Conservation (phyloP, 2,888 invertebrate genomes). For the Galerucella nymphaeae region DNA sequence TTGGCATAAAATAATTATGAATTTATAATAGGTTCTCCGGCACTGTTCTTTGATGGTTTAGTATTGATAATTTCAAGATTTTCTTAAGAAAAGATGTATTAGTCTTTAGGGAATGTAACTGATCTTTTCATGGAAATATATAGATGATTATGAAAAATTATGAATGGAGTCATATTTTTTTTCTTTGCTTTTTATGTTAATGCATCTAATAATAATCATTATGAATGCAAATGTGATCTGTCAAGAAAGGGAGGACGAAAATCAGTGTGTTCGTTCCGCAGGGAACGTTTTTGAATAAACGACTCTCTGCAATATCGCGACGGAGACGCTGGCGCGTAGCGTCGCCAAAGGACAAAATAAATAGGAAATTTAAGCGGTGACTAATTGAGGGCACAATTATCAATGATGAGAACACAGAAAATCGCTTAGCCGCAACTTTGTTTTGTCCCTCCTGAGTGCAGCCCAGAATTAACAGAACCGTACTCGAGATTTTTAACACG, state of each 20-base stretch:
- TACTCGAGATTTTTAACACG: too few relatives aligned
- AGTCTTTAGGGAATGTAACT: too few relatives aligned
- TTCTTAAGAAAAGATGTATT: too few relatives aligned
- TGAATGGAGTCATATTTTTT: too few relatives aligned
- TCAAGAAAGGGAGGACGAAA: neutral
- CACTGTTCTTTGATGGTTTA: too few relatives aligned
- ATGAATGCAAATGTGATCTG: neutral
- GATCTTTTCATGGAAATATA: too few relatives aligned
- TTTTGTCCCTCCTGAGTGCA: slow-evolving; percentile 41
- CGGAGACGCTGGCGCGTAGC: slow-evolving; percentile 20
- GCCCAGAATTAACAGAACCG: slow-evolving; percentile 19
- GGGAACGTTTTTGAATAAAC: slow-evolving; percentile 18
- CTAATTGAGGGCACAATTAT: slow-evolving; percentile 60
- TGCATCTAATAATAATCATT: too few relatives aligned
- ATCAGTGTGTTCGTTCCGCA: neutral
- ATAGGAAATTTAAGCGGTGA: slow-evolving; percentile 55
- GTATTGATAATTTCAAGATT: too few relatives aligned
- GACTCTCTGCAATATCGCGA: neutral
- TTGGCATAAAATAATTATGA: too few relatives aligned
- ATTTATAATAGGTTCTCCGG: too few relatives aligned
- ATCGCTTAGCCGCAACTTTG: slow-evolving; percentile 58
- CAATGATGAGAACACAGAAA: slow-evolving; percentile 61
- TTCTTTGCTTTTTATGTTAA: too few relatives aligned
- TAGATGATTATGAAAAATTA: too few relatives aligned
- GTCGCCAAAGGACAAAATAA: slow-evolving; percentile 45